Base-by-base conservation (phyloP, 2,888 invertebrate species). In the Melieria picta region DNA sequence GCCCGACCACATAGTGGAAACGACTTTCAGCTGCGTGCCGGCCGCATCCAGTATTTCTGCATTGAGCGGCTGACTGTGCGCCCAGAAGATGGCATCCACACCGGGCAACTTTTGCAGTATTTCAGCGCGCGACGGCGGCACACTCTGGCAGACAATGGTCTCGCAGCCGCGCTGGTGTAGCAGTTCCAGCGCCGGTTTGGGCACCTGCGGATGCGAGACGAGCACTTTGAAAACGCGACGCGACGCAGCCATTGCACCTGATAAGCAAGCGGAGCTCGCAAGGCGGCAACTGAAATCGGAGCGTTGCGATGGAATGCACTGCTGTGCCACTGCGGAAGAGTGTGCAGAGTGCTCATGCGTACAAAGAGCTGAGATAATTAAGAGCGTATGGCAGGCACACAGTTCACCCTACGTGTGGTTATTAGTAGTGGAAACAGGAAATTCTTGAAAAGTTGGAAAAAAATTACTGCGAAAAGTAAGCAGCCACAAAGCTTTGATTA, bases 1-100 rank as follows among this genome's bases (percentile, higher is more conserved):
- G 10, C 97, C 97, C 2, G 95, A 95, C 0, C 96, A 94, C 92
- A 94, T 93, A 0, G 95, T 92, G 0, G 92, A 91, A 1, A 97
- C 89, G 0, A 92, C 92, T 86, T 93, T 93, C 69, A 97, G 82
- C 67, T 90, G 88, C 0, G 91, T 87, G 3, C 94, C 87, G 5
- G 86, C 86, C 10, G 84, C 83, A 76, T 86, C 82, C 46, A 87
- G 74, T 55, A 86, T 82, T 57, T 79, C 83, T 0, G 79, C 83
- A 76, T 87, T 79, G 0, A 87, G 72, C 6, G 82, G 77, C 73
- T 85, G 84, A 72, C 83, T 82, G 60, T 81, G 84, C 7, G 85
- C 85, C 87, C 87, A 87, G 48, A 81, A 81, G 16, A 87, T 84
- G 65, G 83, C 87, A 79, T 87, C 84, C 30, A 85, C 80, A 11